Evolutionary conservation across 2,113 vertebrate species (phyloP).

Genomic region (Mugil cephalus): DNA sequence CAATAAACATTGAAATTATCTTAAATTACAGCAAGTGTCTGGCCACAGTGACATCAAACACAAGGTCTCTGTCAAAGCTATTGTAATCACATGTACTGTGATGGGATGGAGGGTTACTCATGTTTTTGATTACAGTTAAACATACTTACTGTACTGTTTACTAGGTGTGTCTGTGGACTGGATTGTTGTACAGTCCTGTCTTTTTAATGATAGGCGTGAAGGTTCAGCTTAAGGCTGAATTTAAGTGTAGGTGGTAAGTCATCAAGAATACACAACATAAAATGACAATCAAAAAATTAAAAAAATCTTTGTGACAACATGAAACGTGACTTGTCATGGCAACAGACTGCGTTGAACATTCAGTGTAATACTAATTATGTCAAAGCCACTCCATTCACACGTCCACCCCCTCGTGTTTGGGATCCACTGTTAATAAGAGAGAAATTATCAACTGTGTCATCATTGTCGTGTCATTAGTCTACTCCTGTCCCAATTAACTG

Average conservation of each 20-base stretch:
- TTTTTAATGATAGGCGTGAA: too few species aligned
- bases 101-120: conserved; percentile 44
- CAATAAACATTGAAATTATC: neutral
- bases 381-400: conserved; percentile 34
- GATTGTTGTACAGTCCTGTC: neutral
- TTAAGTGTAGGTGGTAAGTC: too few species aligned
- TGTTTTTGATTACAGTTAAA: conserved; percentile 53
- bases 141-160: too few species aligned
- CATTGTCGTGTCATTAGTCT: conserved; percentile 58
- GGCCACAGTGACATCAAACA: conserved; percentile 71
- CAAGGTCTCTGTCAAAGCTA: conserved; percentile 67
- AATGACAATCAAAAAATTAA: too few species aligned
- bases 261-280: too few species aligned
- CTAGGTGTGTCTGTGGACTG: neutral
- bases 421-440: conserved; percentile 69
- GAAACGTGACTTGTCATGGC: too few species aligned
- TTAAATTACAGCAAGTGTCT: neutral
- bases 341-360: conserved; percentile 1
- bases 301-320: too few species aligned
- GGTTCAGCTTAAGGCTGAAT: too few species aligned
- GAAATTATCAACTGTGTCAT: conserved; percentile 55
- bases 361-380: conserved; percentile 29
- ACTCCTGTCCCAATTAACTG: conserved; percentile 71
- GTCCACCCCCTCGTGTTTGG: conserved; percentile 46
- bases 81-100: conserved; percentile 65